Evolutionary conservation across 1,140 invertebrate genomes (phyloP).

Genomic region (Euglossa dilemma): DNA sequence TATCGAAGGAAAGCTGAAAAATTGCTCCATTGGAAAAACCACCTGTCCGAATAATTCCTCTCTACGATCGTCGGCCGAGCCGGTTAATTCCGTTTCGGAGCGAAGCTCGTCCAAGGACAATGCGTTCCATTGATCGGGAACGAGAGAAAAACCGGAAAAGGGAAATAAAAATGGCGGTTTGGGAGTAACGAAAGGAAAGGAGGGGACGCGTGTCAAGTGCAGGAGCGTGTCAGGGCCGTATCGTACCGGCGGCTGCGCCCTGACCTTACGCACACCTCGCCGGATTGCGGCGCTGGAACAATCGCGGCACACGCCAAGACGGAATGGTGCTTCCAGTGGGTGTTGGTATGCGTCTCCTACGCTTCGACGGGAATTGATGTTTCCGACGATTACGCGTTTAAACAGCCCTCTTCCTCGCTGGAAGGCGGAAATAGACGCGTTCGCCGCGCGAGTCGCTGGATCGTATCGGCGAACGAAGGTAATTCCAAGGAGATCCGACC

Average conservation of each 20-base stretch:
- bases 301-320: slow-evolving; percentile 30
- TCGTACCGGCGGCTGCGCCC: slow-evolving; percentile 15
- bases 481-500: neutral
- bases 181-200: neutral
- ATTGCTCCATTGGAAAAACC: no score
- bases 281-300: neutral
- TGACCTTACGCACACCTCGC: slow-evolving; percentile 46
- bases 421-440: slow-evolving; percentile 55
- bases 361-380: slow-evolving; percentile 70
- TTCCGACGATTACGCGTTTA: slow-evolving; percentile 70
- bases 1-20: no score
- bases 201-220: neutral
- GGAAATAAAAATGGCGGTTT: neutral
- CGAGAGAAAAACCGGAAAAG: neutral
- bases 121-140: neutral
- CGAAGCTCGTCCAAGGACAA: neutral
- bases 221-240: slow-evolving; percentile 34
- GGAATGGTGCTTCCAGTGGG: slow-evolving; percentile 31
- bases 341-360: slow-evolving; percentile 63
- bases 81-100: no score
- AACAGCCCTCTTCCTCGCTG: slow-evolving; percentile 52
- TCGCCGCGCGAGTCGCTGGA: neutral
- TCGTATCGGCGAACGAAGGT: slow-evolving; percentile 2
- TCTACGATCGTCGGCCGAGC: no score
- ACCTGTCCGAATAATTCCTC: no score